Base-by-base conservation (phyloP, 2,113 vertebrate genomes). In the Hydrochoerus hydrochaeris region DNA sequence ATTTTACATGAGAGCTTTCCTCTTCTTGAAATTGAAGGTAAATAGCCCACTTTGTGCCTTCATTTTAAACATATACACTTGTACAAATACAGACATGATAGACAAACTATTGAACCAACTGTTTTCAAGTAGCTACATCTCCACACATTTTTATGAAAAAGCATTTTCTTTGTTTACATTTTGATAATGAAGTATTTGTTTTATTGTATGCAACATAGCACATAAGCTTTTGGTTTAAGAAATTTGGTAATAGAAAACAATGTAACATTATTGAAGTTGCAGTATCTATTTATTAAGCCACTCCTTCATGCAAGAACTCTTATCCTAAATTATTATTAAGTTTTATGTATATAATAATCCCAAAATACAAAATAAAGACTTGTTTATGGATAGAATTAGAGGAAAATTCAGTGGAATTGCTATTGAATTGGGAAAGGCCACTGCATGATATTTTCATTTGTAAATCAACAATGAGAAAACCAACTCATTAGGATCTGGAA, bases 151-250 rank as follows among this genome's bases (percentile, higher is more conserved):
- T 57, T 17, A 80, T 12, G n/a, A 90, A 88, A 88, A 35, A 71
- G 87, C 60, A 5, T 85, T 91, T 85, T 13, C 22, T 89, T 88
- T 54, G 32, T 85, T 96, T 90, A 77, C 6, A 69, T 88, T 54
- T 92, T 93, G 44, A 57, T 86, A 85, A 62, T 88, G 69, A 81
- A 90, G 44, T 95, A 28, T 95, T 92, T 38, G 13, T 3, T 94
- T 91, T 95, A 44, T 12, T 28, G 3, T 82, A 26, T 71, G 73
- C 54, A 82, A 44, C 7, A 82, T 11, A 92, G 10, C 35, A 69
- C 78, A 41, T 75, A 46, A 0, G 38, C 71, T 91, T 90, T 93
- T 83, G 77, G 26, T 62, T 75, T 85, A 90, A 57, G n/a, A 92
- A 73, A 82, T 54, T 78, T 49, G 6, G 26, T 78, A 44, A 78